These are phyloP conservation scores for Catocala nupta DNA, from an alignment of 2,888 invertebrate genomes.

Conservation along the genomic window DNA sequence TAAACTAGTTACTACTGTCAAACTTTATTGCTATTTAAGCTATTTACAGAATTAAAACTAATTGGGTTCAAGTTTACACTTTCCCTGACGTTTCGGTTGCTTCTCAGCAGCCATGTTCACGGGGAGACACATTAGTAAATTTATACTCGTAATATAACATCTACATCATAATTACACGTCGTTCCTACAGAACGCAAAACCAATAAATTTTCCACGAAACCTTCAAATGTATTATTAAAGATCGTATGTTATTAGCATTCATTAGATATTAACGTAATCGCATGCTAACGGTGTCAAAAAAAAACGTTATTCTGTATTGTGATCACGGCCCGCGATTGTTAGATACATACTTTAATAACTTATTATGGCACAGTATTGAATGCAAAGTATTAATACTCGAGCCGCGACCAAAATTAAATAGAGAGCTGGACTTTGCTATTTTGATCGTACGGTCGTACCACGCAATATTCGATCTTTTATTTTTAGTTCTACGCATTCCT, in stretches of 20 bases:
- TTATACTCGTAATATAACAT: neutral
- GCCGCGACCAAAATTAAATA: slow-evolving; percentile 16
- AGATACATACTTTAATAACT: slow-evolving; percentile 27
- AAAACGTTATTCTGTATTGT: slow-evolving; percentile 22
- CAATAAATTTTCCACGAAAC: slow-evolving; percentile 28
- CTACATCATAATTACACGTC: slow-evolving; percentile 8
- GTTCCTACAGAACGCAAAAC: slow-evolving; percentile 6
- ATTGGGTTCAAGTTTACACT: too few species aligned
- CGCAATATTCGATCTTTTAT: slow-evolving; percentile 7
- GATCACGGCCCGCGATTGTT: slow-evolving; percentile 16
- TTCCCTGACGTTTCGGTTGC: too few species aligned
- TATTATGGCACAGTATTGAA: slow-evolving; percentile 16
- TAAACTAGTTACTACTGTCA: too few species aligned
- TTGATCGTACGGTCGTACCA: slow-evolving; percentile 2
- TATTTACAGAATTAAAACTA: too few species aligned
- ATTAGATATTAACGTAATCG: slow-evolving; percentile 33
- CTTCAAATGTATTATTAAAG: slow-evolving; percentile 26
- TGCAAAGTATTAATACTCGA: slow-evolving; percentile 14
- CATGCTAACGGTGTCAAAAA: slow-evolving; percentile 25
- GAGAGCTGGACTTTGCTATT: slow-evolving; percentile 13
- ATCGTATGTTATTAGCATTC: slow-evolving; percentile 29
- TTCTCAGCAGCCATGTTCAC: too few species aligned
- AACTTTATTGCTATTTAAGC: too few species aligned
- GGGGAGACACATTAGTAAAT: neutral
- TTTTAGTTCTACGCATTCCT: slow-evolving; percentile 9